Evolutionary conservation across 2,888 invertebrate species (phyloP), one percentile per base, ranked within the genome.

Genomic region (Synergus gifuensis): DNA sequence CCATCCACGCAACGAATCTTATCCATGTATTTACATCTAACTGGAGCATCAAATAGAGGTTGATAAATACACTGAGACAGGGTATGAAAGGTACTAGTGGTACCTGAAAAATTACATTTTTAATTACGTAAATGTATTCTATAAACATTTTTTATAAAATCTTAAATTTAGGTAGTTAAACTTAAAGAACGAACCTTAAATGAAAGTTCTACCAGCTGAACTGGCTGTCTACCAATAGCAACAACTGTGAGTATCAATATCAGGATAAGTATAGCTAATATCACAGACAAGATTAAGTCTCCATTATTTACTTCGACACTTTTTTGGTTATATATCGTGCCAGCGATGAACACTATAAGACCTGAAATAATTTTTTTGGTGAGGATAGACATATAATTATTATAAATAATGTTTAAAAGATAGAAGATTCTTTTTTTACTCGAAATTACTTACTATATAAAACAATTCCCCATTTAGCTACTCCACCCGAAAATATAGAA

Each of bases 41-140:
- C 93, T 98, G 97, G 87, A 97, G 94, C 98, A 98, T 98, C 78
- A 98, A 93, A 92, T 98, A 98, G 77, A 98, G 93, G 93, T 98
- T 98, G 88, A 97, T 95, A 83, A 97, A 94, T 64, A 98, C 95
- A 92, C 98, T 98, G 8, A 97, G 89, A 87, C 96, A 96, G 4
- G 98, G 98, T 83, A 98, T 93, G 66, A 96, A 91, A 0, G 98
- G 98, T 12, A 98, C 97, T 76, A 96, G 92, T 0, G 98, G 98
- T 42, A 98, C 97, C 97, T 97, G 87, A 81, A 91, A 89, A 81
- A 67, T 69, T 44, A 11, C 40, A 77, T 79, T 73, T 7, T 46
- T 7, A 22, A 64, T 12, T 42, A 40, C 12, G 3, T 42, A n/a
- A 44, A 11, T 2, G 40, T 22, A 79, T 60, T 69, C 12, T 63